Base-by-base conservation (phyloP, 2,113 vertebrate species). In the Nannospalax galili region DNA sequence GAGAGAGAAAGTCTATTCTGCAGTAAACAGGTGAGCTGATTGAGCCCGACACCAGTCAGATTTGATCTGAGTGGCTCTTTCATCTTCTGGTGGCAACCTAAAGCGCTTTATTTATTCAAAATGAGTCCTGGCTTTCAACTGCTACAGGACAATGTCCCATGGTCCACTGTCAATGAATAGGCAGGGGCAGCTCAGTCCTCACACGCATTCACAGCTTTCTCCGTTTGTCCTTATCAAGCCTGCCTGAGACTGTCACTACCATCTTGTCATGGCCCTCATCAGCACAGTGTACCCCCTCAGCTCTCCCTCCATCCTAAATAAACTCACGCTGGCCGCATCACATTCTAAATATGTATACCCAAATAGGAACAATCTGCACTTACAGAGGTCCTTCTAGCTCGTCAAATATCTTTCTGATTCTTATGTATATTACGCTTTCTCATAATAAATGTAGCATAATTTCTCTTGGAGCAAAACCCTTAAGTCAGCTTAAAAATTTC, bases 101-200 rank as follows among this genome's bases (percentile, higher is more conserved):
- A 90, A 77, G 91, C 95, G 30, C 65, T 62, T 96, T 94, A 92
- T 94, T 93, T 88, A 74, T 88, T 93, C 90, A 87, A 80, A 65
- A 93, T 78, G 88, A 97, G 73, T 87, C 37, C 69, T 79, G 77
- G 73, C 62, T 96, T 94, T 96, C 74, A 58, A 30, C 37, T 1
- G 15, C 28, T 60, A 64, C 60, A 15, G 16, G 45, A 93, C 32
- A 35, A 60, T 2, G 0, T 26, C 48, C 40, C 26, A 62, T 42
- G 37, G 8, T 62, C 87, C 30, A 70, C 58, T 70, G 73, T 84
- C 28, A 26, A 0, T 90, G 79, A 92, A 60, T 24, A 88, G 69
- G 16, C 0, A 2, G 20, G 52, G 42, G n/a, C 6, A 74, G 16
- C 37, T 60, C 35, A 58, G 35, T 62, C 45, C 65, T 88, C 26